phyloP scores from a whole-genome alignment of 2,888 invertebrate species.

The Phanerotoma sp. region DNA sequence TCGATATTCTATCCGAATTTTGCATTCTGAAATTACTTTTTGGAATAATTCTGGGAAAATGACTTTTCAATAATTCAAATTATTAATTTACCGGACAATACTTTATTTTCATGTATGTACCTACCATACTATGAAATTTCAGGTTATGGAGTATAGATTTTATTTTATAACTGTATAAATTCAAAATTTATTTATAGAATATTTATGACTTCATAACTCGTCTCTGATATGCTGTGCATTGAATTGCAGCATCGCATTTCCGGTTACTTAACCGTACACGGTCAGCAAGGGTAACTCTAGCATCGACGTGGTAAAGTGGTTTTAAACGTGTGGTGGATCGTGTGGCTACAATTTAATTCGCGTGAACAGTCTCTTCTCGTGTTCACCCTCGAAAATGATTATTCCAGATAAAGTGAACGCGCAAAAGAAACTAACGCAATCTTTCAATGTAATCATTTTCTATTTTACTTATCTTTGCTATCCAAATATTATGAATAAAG shows the following conservation, averaged over 20 bases:
- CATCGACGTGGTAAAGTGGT: conserved; percentile 26
- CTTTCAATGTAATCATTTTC: neutral
- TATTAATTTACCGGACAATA: too few species aligned
- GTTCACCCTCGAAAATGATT: conserved; percentile 3
- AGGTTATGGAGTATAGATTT: too few species aligned
- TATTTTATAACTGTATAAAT: neutral
- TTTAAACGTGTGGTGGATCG: conserved; percentile 30
- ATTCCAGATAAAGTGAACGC: neutral
- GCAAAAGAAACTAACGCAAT: neutral
- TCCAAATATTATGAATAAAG: too few species aligned
- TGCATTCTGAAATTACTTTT: too few species aligned
- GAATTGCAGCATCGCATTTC: conserved; percentile 39
- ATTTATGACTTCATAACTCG: neutral
- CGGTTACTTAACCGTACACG: conserved; percentile 39
- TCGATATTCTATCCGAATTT: too few species aligned
- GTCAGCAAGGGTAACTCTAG: conserved; percentile 28
- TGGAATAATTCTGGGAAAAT: too few species aligned
- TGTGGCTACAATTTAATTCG: conserved; percentile 6
- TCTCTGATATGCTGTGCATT: conserved; percentile 8
- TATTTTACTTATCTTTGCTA: too few species aligned
- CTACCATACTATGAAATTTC: too few species aligned
- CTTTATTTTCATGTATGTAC: too few species aligned
- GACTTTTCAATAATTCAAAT: too few species aligned
- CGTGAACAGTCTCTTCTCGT: conserved; percentile 4
- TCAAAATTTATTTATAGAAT: neutral